phyloP scores from a whole-genome alignment of 2,888 invertebrate genomes.

The Leptarthrus brevirostris region DNA sequence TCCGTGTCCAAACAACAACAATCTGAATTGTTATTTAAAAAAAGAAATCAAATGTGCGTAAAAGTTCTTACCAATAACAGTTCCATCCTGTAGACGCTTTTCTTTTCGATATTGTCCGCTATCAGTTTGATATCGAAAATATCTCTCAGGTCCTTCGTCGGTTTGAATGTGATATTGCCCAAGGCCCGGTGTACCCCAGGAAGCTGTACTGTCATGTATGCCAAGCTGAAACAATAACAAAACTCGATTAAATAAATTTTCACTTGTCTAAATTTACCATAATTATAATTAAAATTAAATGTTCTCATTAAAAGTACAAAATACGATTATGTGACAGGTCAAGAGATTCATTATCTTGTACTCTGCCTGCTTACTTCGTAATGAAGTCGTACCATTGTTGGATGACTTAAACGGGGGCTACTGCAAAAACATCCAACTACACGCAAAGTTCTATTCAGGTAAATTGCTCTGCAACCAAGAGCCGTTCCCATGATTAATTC shows the following conservation, averaged over 20 bases:
- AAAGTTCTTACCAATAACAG: slow-evolving; percentile 81
- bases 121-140: slow-evolving; percentile 88
- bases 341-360: slow-evolving; percentile 1
- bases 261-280: neutral
- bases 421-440: slow-evolving; percentile 13
- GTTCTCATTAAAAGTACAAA: neutral
- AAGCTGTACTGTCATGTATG: slow-evolving; percentile 58
- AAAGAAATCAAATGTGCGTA: too few relatives aligned
- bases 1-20: too few relatives aligned
- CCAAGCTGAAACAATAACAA: slow-evolving; percentile 60
- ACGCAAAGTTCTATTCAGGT: slow-evolving; percentile 17
- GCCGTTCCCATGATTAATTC: slow-evolving; percentile 35
- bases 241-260: slow-evolving; percentile 1
- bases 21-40: slow-evolving; percentile 5
- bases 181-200: slow-evolving; percentile 62
- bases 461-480: slow-evolving; percentile 7
- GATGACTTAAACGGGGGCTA: neutral
- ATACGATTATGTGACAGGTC: neutral
- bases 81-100: slow-evolving; percentile 85
- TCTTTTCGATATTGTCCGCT: slow-evolving; percentile 92
- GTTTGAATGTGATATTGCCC: slow-evolving; percentile 91
- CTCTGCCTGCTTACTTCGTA: too few relatives aligned
- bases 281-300: neutral
- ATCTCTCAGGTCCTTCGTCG: slow-evolving; percentile 90
- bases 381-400: slow-evolving; percentile 11